Percentiles rank a stretch among this genome's conserved stretches.
Conservation (phyloP, 2,797 vertebrate genomes). For the Adelosebastes latens region DNA sequence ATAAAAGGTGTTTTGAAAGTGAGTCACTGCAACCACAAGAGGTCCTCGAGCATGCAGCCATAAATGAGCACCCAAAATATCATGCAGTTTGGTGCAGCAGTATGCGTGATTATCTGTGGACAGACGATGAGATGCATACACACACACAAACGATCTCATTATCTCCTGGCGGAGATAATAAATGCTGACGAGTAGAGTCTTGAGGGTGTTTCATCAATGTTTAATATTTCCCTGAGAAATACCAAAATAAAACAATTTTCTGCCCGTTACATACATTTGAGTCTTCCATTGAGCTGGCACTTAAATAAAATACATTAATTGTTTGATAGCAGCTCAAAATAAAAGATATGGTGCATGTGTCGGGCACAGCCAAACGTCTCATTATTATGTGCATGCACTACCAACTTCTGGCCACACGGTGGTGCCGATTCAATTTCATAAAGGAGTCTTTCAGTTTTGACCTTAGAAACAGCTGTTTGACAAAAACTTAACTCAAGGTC, state of each 20-base stretch:
- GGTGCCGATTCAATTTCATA: background rate
- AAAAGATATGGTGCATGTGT: background rate
- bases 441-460: background rate
- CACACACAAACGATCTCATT: background rate
- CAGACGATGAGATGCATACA: background rate
- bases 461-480: background rate
- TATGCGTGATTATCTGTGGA: background rate
- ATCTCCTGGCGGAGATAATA: background rate
- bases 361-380: background rate
- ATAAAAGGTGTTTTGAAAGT: background rate
- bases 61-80: background rate
- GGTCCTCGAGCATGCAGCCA: too few relatives aligned
- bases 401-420: background rate
- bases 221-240: conserved; percentile 31
- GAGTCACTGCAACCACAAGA: background rate
- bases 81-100: background rate
- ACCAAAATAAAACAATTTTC: background rate
- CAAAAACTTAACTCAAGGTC: background rate
- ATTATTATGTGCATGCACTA: background rate
- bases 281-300: background rate
- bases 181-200: background rate
- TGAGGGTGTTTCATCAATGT: conserved; percentile 7
- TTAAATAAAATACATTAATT: background rate
- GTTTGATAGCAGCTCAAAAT: background rate
- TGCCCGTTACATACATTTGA: background rate